These are phyloP conservation scores for Ancistrus triradiatus DNA, from an alignment of 2,113 vertebrate species.

Conservation along the genomic window DNA sequence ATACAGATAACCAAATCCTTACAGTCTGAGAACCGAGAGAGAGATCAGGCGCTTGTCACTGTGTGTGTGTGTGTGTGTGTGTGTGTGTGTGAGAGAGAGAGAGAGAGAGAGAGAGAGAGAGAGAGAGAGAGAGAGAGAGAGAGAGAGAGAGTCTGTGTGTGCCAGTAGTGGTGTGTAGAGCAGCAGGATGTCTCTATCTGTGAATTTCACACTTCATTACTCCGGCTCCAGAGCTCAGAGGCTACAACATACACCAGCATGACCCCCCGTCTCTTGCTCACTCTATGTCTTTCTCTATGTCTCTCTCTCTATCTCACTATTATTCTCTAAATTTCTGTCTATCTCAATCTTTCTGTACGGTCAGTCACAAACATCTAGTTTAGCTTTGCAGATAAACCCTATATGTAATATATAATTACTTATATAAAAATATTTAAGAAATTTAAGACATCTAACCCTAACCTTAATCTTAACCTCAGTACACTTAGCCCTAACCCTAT, in stretches of 20 bases:
- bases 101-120: not conserved
- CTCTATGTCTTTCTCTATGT: too few relatives aligned
- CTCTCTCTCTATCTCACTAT: too few relatives aligned
- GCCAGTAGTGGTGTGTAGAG: conserved; percentile 17
- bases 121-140: not conserved
- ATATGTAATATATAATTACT: too few relatives aligned
- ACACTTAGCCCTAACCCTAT: too few relatives aligned
- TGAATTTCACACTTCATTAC: conserved; percentile 36
- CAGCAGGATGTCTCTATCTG: conserved; percentile 33
- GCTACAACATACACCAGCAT: conserved; percentile 10
- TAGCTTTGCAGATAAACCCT: too few relatives aligned
- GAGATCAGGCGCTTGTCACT: conserved; percentile 8
- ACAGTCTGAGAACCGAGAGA: not conserved
- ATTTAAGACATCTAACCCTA: too few relatives aligned
- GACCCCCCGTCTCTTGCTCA: conserved; percentile 1
- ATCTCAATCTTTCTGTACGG: too few relatives aligned
- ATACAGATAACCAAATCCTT: not conserved
- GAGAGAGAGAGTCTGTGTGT: conserved; percentile 12
- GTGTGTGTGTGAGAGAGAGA: not conserved
- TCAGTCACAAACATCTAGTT: too few relatives aligned
- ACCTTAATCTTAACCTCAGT: too few relatives aligned
- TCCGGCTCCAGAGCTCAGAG: conserved; percentile 26
- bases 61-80: not conserved
- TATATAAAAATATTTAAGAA: too few relatives aligned
- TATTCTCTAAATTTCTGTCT: too few relatives aligned